Conservation (phyloP, 2,113 vertebrate genomes). For the Callorhinus ursinus region DNA sequence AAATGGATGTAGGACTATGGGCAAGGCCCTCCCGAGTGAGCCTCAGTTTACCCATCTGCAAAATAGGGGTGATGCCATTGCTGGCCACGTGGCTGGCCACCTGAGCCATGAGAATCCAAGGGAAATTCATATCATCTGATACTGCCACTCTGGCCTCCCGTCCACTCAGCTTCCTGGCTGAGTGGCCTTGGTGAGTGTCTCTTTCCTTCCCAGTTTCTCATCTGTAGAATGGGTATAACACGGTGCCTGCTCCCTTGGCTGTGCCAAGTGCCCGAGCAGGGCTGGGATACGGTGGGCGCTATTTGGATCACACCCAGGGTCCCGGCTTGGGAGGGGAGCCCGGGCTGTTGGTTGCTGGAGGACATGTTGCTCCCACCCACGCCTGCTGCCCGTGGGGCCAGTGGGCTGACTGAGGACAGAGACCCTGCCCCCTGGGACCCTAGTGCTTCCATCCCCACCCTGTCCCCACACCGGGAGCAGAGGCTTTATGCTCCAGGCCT, state of each 20-base stretch:
- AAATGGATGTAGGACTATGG: background rate
- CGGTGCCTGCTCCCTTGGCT: fast-evolving
- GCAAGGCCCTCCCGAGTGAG: background rate
- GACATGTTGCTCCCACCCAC: too few relatives aligned
- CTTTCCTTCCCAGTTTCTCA: background rate
- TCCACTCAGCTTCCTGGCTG: background rate
- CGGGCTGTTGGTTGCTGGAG: background rate
- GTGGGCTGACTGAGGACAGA: background rate
- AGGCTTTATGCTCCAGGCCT: background rate
- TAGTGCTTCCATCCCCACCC: background rate
- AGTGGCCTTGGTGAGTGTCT: background rate
- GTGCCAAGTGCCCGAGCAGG: fast-evolving
- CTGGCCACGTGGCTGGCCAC: background rate
- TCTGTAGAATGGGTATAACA: background rate
- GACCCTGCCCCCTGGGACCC: background rate
- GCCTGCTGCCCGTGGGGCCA: background rate
- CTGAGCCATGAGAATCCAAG: background rate
- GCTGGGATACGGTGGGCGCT: background rate
- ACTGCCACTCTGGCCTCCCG: background rate
- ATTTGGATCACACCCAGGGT: background rate
- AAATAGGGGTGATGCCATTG: too few relatives aligned
- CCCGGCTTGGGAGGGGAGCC: background rate
- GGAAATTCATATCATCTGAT: background rate
- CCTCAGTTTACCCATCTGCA: background rate
- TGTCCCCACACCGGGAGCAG: background rate